Conservation (phyloP, 2,888 invertebrate species). For the Polydrusus cervinus region DNA sequence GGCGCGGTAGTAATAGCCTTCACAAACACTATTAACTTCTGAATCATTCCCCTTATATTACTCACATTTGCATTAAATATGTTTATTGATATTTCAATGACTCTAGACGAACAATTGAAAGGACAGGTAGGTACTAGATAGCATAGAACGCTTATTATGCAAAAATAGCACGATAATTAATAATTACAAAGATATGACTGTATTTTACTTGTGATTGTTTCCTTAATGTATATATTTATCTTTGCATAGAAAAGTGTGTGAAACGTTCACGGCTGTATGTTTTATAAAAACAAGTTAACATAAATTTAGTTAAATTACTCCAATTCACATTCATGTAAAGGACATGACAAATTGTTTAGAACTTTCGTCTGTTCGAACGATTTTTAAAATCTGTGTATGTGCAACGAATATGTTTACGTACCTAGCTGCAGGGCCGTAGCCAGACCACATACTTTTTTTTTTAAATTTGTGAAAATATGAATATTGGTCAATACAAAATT, state of each 20-base stretch:
- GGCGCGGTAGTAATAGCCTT: neutral
- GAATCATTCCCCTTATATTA: constrained; percentile 27
- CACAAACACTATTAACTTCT: neutral
- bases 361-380: too few species aligned
- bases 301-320: neutral
- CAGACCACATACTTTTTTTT: too few species aligned
- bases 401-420: too few species aligned
- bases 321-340: neutral
- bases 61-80: constrained; percentile 1
- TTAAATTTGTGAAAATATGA: too few species aligned
- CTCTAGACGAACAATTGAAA: constrained; percentile 6
- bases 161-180: neutral
- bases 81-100: constrained; percentile 8
- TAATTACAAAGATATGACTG: constrained; percentile 2
- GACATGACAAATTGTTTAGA: neutral
- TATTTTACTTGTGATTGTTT: constrained; percentile 3
- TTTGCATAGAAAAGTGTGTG: constrained; percentile 4
- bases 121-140: neutral
- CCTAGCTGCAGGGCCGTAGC: too few species aligned
- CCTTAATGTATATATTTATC: neutral
- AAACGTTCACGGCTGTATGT: neutral
- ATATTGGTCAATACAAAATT: too few species aligned
- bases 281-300: neutral
- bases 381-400: too few species aligned
- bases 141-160: neutral